Base-by-base conservation (phyloP, 2,888 invertebrate genomes). In the Drosophila merina region DNA sequence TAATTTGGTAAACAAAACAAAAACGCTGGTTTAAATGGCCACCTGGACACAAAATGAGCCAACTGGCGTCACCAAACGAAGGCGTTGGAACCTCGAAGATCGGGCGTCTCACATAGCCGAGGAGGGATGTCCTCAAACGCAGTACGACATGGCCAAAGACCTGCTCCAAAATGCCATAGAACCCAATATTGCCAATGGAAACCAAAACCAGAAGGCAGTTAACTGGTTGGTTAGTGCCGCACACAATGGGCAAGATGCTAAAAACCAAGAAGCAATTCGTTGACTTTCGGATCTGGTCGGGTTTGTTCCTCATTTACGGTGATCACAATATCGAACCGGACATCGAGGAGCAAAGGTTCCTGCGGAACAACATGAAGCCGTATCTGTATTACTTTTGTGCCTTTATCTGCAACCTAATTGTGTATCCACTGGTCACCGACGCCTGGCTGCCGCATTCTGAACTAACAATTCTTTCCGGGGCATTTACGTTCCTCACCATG, bases 151-250 rank as follows among this genome's bases (percentile, higher is more conserved):
- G 63, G 97, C 97, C 3, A 96, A 96, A 89, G 95, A 96, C 85
- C 92, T 97, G 40, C 92, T 97, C 78, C 95, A 96, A 80, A 96
- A 96, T 88, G 93, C 94, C 91, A 95, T 95, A 92, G 91, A 90
- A 47, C 78, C 88, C 48, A 88, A 88, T 66, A 76, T 88, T 56
- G 74, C 85, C 20, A 73, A 88, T 10, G 79, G 33, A 28, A 72
- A 44, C 10, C 69, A 89, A 4, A 96, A 95, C 71, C 94, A 95
- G 76, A 93, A 96, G 75, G 98, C 97, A 0, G 94, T 98, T 52
- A 95, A 96, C 86, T 98, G 98, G 98, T 92, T 98, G 50, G 95
- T 97, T n/a, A 96, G 96, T 92, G 97, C 98, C 2, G 97, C 98
- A 0, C 96, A 97, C 86, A 97, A 98, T 91, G 98, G 98, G 97